phyloP scores from a whole-genome alignment of 2,888 invertebrate genomes.

The Plebejus argus region DNA sequence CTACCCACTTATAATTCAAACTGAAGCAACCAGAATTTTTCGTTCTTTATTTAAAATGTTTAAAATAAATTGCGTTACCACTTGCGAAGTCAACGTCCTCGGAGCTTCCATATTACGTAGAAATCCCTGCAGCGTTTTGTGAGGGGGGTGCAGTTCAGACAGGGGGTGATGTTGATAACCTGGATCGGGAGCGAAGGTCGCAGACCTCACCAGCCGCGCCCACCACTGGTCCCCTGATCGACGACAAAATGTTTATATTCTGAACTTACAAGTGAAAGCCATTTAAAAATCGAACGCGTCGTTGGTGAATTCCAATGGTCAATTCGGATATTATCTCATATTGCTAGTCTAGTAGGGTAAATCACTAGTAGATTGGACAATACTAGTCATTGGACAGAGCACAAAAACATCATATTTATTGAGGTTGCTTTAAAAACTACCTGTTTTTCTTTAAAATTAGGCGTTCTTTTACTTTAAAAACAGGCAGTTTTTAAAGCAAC shows the following conservation, averaged over 20 bases:
- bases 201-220: slow-evolving; percentile 71
- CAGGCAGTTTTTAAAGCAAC: too few species aligned
- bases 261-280: neutral
- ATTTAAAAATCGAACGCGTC: neutral
- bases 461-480: too few species aligned
- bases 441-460: too few species aligned
- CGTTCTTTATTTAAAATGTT: slow-evolving; percentile 28
- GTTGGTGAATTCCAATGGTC: too few species aligned
- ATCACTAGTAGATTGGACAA: too few species aligned
- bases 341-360: too few species aligned
- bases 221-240: slow-evolving; percentile 40
- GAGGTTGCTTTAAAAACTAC: too few species aligned
- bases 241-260: neutral
- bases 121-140: slow-evolving; percentile 72
- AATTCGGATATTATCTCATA: too few species aligned
- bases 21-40: slow-evolving; percentile 11
- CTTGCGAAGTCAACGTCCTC: slow-evolving; percentile 69
- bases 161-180: slow-evolving; percentile 73
- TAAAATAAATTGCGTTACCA: slow-evolving; percentile 39
- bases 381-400: too few species aligned
- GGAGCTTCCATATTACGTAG: slow-evolving; percentile 70
- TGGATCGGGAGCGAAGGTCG: slow-evolving; percentile 76
- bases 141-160: slow-evolving; percentile 54
- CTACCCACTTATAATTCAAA: neutral
- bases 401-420: too few species aligned